Evolutionary conservation across 2,797 vertebrate species (phyloP).

Genomic region (Spondyliosoma cantharus): DNA sequence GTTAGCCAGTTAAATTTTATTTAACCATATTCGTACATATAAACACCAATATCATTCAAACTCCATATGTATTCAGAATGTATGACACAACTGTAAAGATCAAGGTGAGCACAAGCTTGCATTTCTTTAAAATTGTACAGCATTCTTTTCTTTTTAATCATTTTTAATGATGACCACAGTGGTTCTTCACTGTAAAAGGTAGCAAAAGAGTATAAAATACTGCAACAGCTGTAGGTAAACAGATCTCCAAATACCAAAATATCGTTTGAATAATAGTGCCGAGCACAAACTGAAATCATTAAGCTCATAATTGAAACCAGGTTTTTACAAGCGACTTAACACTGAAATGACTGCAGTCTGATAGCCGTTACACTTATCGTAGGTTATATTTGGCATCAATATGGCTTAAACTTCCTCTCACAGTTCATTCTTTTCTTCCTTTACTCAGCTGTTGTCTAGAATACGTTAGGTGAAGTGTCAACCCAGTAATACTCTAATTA

Average conservation of each 20-base stretch:
- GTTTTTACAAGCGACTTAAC: slow-evolving; percentile 48
- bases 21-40: slow-evolving; percentile 73
- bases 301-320: slow-evolving; percentile 28
- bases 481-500: slow-evolving; percentile 26
- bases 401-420: slow-evolving; percentile 80
- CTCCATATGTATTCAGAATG: slow-evolving; percentile 59
- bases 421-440: slow-evolving; percentile 53
- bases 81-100: slow-evolving; percentile 62
- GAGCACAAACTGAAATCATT: slow-evolving; percentile 51
- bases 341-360: slow-evolving; percentile 61
- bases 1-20: slow-evolving; percentile 74
- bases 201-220: slow-evolving; percentile 77
- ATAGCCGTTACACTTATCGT: slow-evolving; percentile 30
- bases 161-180: slow-evolving; percentile 38
- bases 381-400: slow-evolving; percentile 70
- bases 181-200: slow-evolving; percentile 67
- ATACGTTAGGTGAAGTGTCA: background rate
- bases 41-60: slow-evolving; percentile 72
- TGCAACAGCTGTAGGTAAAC: slow-evolving; percentile 64
- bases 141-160: slow-evolving; percentile 23
- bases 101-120: slow-evolving; percentile 55
- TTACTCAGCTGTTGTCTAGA: slow-evolving; percentile 34
- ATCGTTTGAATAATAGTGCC: slow-evolving; percentile 48
- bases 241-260: slow-evolving; percentile 62
- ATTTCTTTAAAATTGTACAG: slow-evolving; percentile 63